These are phyloP conservation scores for Hyppa rectilinea DNA, from an alignment of 2,888 invertebrate species.

Conservation along the genomic window DNA sequence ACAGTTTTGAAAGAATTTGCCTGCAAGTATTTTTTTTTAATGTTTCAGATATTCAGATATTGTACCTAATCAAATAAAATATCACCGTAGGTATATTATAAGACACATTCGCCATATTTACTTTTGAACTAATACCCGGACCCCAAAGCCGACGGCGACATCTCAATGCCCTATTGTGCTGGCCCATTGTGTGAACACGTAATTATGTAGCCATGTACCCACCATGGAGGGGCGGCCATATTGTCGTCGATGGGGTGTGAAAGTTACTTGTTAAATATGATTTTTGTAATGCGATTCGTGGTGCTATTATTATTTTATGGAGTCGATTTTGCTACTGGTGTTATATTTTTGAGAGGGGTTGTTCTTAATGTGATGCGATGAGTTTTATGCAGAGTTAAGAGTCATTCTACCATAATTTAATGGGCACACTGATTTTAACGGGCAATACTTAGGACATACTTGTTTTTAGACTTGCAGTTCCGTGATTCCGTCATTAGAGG, in stretches of 20 bases:
- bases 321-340: constrained; percentile 38
- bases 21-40: background rate
- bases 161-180: constrained; percentile 69
- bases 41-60: background rate
- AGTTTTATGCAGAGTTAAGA: constrained; percentile 1
- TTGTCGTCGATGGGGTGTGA: constrained; percentile 75
- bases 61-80: constrained; percentile 4
- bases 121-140: constrained; percentile 48
- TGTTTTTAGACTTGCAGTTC: background rate
- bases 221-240: constrained; percentile 66
- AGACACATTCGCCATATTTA: constrained; percentile 57
- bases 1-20: background rate
- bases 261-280: constrained; percentile 76
- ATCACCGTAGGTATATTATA: constrained; percentile 16
- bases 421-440: background rate
- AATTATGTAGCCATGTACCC: constrained; percentile 79
- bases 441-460: no score
- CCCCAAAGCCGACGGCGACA: constrained; percentile 46
- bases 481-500: background rate
- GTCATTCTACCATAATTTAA: background rate
- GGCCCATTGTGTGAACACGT: constrained; percentile 72
- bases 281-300: constrained; percentile 78
- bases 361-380: constrained; percentile 12
- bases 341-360: constrained; percentile 38
- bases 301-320: constrained; percentile 63